Evolutionary conservation across 2,113 vertebrate species (phyloP), one percentile per base, ranked within the genome.

Genomic region (Rhinopomastus cyanomelas): DNA sequence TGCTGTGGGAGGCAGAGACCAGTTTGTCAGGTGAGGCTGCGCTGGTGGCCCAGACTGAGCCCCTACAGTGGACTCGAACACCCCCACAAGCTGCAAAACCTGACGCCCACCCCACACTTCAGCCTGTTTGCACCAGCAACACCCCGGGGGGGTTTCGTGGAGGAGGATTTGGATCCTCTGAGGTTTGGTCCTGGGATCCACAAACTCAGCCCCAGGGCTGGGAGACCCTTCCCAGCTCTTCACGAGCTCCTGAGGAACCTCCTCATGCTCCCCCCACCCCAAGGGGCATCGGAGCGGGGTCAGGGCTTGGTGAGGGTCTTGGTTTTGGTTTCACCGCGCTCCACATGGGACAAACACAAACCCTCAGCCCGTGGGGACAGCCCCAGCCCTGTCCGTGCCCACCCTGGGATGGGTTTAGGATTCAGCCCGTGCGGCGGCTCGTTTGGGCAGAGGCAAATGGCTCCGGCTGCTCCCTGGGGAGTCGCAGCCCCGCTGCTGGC

Each of bases 1-100:
- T 76, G 99, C 99, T 14, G 99, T 99, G 29, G 99, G 99, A 1
- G 99, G 99, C 52, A 97, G 98, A 88, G 99, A 99, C 94, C 99
- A 99, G 93, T 99, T 98, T 67, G 97, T 99, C 64, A 98, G 99
- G 99, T 99, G 96, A 93, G 97, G 68, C 30, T 69, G 1, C 8
- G 26, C 22, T 2, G 48, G 49, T 30, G 74, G 15, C 39, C 25
- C 16, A 56, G 32, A 12, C 34, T 30, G 11, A 52, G 51, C 61
- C 52, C 76, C 71, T 65, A 48, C 13, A 48, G 46, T 48, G 46
- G 46, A 48, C 16, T 48, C 46, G 17, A 48, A 42, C 39, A 42
- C 39, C 11, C 39, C 39, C 39, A 42, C 39, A 42, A 42, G 39
- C 39, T 42, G 39, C 39, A 42, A 42, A 11, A 42, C 11, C 39